Percentiles rank a stretch among this genome's conserved stretches.
These are phyloP conservation scores for Simalia tracyae DNA, from an alignment of 2,797 vertebrate genomes.

Conservation along the genomic window DNA sequence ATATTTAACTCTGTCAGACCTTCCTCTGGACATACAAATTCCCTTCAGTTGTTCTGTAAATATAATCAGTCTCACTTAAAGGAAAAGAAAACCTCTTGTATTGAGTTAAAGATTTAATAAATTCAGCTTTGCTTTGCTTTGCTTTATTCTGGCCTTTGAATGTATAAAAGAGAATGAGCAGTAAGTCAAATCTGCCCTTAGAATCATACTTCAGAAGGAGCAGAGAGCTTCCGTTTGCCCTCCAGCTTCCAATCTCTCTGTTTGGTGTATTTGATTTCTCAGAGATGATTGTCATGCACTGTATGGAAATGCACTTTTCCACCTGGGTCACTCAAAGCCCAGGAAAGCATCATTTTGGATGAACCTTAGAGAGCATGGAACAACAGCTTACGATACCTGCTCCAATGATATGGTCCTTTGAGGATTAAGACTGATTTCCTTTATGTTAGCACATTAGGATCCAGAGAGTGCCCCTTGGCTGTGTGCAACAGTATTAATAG, in stretches of 20 bases:
- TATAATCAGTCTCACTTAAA: background rate
- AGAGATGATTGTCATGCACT: constrained; percentile 27
- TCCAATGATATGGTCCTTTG: constrained; percentile 58
- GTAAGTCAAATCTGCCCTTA: constrained; percentile 7
- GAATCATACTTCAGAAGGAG: constrained; percentile 31
- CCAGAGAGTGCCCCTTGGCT: constrained; percentile 46
- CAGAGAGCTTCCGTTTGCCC: constrained; percentile 19
- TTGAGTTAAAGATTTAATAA: constrained; percentile 25
- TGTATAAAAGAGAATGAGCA: constrained; percentile 18
- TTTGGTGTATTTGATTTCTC: background rate
- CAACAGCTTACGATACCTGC: constrained; percentile 65
- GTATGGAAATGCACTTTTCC: background rate
- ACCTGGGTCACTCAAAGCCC: constrained; percentile 39
- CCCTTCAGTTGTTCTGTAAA: constrained; percentile 24
- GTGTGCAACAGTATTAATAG: constrained; percentile 51
- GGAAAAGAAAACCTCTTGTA: background rate
- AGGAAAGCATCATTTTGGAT: rapidly evolving
- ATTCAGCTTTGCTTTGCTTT: constrained; percentile 4
- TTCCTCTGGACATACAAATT: background rate
- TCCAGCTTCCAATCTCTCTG: constrained; percentile 14
- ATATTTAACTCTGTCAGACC: background rate
- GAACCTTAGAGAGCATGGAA: constrained; percentile 34
- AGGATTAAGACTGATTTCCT: constrained; percentile 77
- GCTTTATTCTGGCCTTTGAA: constrained; percentile 9
- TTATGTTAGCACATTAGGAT: constrained; percentile 64